Conservation (phyloP, 2,888 invertebrate genomes). For the Dryomyza anilis region DNA sequence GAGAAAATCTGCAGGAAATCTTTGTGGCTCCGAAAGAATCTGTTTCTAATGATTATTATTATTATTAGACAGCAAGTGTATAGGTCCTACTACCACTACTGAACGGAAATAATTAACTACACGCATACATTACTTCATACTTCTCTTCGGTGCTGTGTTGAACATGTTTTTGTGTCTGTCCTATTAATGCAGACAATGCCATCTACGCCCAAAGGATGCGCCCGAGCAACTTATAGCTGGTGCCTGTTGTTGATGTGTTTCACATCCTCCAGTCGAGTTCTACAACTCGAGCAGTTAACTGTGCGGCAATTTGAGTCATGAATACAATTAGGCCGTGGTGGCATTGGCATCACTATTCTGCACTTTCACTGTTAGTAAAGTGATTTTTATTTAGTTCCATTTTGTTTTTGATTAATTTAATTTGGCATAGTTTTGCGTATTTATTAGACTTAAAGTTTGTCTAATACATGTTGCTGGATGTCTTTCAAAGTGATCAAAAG, state of each 20-base stretch:
- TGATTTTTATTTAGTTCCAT: neutral
- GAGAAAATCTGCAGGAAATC: too few relatives aligned
- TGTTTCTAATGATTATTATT: conserved; percentile 15
- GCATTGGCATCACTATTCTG: neutral
- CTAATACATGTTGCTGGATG: neutral
- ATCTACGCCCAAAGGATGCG: neutral
- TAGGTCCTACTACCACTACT: too few relatives aligned
- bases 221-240: neutral
- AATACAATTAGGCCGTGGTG: neutral
- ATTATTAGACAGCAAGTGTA: neutral
- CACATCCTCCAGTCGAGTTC: neutral
- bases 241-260: neutral
- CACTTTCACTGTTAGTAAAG: neutral
- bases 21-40: neutral
- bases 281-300: neutral
- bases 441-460: neutral
- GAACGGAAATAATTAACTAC: conserved; percentile 8
- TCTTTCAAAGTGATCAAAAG: too few relatives aligned
- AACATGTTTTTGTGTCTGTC: too few relatives aligned
- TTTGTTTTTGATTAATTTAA: neutral
- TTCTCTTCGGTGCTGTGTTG: too few relatives aligned
- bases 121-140: neutral
- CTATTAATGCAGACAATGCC: neutral
- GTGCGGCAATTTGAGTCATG: conserved; percentile 7
- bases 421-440: neutral